Evolutionary conservation across 2,113 vertebrate species (phyloP), one percentile per base, ranked within the genome.

Genomic region (Verasper variegatus): DNA sequence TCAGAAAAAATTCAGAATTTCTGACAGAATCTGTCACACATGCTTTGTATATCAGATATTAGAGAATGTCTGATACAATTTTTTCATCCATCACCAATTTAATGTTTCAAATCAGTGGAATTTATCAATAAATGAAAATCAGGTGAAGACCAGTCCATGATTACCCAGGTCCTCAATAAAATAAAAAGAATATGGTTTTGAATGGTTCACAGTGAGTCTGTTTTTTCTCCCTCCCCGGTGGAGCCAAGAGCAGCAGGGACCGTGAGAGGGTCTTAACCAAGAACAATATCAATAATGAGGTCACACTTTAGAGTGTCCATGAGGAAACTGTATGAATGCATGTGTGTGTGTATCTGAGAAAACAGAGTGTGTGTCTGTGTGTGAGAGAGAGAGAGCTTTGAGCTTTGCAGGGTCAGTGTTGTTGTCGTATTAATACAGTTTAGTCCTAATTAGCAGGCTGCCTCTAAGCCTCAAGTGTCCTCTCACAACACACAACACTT

Each of bases 221-320:
- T 15, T 45, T 63, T 57, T 17, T 67, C 27, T 57, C 61, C 45
- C 54, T 56, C 59, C 76, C 5, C 11, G 54, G 61, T 73, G 54
- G 21, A 90, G 70, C 55, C 45, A 42, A 10, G 64, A 85, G 82
- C 80, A 81, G 35, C 37, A 74, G 74, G 83, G 88, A 89, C 80
- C 81, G 85, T 90, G 90, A 91, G 92, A 92, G 79, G 81, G 80
- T 92, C 84, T 91, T 91, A 92, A 87, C 81, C 66, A 60, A 64
- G 72, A 83, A 13, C 61, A 66, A 65, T 71, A 78, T 89, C 88
- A 86, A 83, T 90, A 91, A 78, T 14, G 21, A 86, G 86, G 77
- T 91, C 71, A 75, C 23, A 42, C 57, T 70, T 42, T 31, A 35
- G 45, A 51, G 71, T 61, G 42, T 23, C 68, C 24, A 47, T 51